Conservation (phyloP, 2,888 invertebrate species). For the Pelosia muscerda region DNA sequence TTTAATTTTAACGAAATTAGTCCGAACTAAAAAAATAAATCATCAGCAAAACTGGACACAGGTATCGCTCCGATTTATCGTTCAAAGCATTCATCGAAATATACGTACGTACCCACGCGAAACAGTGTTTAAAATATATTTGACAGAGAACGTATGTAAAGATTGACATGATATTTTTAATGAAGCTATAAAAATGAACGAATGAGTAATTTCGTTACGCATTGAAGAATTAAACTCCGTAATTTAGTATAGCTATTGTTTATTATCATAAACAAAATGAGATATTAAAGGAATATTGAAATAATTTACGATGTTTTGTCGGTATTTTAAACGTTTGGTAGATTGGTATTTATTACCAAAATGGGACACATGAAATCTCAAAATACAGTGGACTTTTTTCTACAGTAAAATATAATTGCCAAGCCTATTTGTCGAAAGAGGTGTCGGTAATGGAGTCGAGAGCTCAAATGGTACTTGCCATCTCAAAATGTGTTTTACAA, state of each 20-base stretch:
- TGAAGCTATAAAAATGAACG: slow-evolving; percentile 5
- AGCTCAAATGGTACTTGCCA: too few species aligned
- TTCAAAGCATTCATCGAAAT: background rate
- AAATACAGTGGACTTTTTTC: too few species aligned
- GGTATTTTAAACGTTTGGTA: too few species aligned
- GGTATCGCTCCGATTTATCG: background rate
- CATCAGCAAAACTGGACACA: too few species aligned
- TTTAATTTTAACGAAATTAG: background rate
- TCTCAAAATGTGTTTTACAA: too few species aligned
- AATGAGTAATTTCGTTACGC: slow-evolving; percentile 6
- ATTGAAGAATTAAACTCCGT: slow-evolving; percentile 6
- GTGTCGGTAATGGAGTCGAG: too few species aligned
- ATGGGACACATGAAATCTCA: too few species aligned
- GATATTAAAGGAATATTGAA: background rate
- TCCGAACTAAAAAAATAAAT: background rate
- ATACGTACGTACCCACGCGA: background rate
- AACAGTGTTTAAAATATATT: background rate
- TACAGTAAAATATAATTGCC: too few species aligned
- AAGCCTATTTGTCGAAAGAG: too few species aligned
- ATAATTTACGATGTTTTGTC: too few species aligned
- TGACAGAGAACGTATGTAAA: background rate
- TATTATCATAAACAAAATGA: background rate
- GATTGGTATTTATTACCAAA: too few species aligned
- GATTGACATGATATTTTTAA: slow-evolving; percentile 4
- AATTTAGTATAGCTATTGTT: background rate